Evolutionary conservation across 1,140 invertebrate genomes (phyloP).

Genomic region (Aphelinus atriplicis): DNA sequence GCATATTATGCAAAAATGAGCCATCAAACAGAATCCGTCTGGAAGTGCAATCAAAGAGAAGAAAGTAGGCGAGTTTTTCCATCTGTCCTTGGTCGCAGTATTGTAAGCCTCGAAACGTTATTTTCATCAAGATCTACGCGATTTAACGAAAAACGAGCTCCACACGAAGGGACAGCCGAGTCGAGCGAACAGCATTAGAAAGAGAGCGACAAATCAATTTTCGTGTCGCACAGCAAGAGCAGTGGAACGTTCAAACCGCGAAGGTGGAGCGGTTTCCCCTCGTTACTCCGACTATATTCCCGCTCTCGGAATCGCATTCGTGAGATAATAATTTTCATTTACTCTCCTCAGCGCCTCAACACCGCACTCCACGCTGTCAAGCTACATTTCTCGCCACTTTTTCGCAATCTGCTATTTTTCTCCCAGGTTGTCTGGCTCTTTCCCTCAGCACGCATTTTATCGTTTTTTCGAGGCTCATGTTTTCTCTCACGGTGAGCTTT

Average conservation of each 20-base stretch:
- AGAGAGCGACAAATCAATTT: not conserved
- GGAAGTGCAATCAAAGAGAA: not conserved
- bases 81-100: conserved; percentile 19
- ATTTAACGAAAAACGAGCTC: not conserved
- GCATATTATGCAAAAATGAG: too few relatives aligned
- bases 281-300: not conserved
- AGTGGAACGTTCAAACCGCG: not conserved
- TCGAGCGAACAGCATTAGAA: not conserved
- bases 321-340: conserved; percentile 13
- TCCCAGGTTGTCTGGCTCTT: not conserved
- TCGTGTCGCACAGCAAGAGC: not conserved
- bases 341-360: not conserved
- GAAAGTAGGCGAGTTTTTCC: not conserved
- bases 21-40: too few relatives aligned
- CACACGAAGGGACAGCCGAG: too few relatives aligned
- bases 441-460: too few relatives aligned
- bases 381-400: not conserved
- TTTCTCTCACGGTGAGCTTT: too few relatives aligned
- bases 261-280: not conserved
- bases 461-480: too few relatives aligned
- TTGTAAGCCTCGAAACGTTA: not conserved
- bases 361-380: not conserved
- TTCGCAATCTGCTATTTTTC: not conserved
- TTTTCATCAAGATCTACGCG: not conserved
- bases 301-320: not conserved